Evolutionary conservation across 2,888 invertebrate species (phyloP), one percentile per base, ranked within the genome.

Genomic region (Vanessa cardui): DNA sequence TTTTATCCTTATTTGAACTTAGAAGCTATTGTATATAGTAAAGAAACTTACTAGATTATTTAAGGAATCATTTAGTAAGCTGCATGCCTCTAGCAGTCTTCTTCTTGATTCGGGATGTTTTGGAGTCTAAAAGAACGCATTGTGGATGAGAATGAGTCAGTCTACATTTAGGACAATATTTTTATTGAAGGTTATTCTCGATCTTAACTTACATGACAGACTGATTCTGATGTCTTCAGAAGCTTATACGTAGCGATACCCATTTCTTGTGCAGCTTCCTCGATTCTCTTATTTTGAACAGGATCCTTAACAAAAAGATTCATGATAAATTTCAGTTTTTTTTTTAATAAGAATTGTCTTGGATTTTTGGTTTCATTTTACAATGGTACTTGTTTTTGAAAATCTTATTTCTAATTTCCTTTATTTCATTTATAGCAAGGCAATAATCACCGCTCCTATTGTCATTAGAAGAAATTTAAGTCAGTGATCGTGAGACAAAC

Each of bases 191-290:
- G 26, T 5, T 26, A 5, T 26, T 26, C 12, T 39, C n/a, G 31
- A 44, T 44, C 1, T 20, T 47, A 47, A 70, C 78, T 80, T 68
- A 87, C 88, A 59, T 80, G 78, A 54, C 78, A 78, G 2, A 81
- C 77, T 7, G 76, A 69, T 62, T 90, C 87, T 0, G 88, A 80
- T 0, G 81, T 80, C 68, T 83, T 84, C 20, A 90, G 70, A 0
- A 88, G 69, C 56, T 77, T 81, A 74, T 86, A 88, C 0, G 87
- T 88, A 1, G 84, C 79, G 44, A 83, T 78, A 3, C 81, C 80
- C 83, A 88, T 82, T 64, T 85, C 83, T 15, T 84, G 80, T 0
- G 80, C 75, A 0, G 84, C 83, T 45, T 89, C 85, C 15, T 90
- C 89, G 45, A 87, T 81, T 64, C 73, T 80, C 65, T 80, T 78